Evolutionary conservation across 2,113 vertebrate species (phyloP).

Genomic region (Micronycteris hirsuta): DNA sequence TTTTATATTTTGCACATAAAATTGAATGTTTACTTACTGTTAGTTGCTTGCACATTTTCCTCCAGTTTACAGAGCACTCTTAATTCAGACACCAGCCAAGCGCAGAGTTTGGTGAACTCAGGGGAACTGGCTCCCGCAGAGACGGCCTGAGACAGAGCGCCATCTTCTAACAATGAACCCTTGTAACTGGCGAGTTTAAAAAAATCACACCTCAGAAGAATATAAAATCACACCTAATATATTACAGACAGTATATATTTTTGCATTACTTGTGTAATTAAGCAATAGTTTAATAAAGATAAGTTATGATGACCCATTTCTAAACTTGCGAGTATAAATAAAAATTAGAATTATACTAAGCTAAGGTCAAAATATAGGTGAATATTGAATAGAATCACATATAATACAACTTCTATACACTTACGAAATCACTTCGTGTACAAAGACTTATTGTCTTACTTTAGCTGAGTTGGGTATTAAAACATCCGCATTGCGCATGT

Average conservation of each 20-base stretch:
- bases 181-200: constrained; percentile 88
- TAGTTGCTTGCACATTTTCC: constrained; percentile 97
- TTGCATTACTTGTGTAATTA: background rate
- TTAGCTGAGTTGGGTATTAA: background rate
- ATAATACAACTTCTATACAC: background rate
- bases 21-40: constrained; percentile 86
- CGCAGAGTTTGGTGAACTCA: constrained; percentile 95
- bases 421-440: background rate
- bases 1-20: background rate
- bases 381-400: background rate
- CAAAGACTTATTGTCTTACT: background rate
- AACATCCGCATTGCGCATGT: too few relatives aligned
- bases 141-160: constrained; percentile 87
- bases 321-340: constrained; percentile 24
- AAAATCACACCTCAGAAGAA: constrained; percentile 60
- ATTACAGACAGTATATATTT: background rate
- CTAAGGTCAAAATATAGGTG: background rate
- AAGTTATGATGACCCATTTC: background rate
- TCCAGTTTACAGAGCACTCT: constrained; percentile 92
- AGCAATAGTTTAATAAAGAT: constrained; percentile 6
- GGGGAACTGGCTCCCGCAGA: constrained; percentile 89
- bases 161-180: constrained; percentile 94
- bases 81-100: constrained; percentile 95
- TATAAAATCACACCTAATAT: background rate
- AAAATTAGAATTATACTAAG: background rate